Evolutionary conservation across 53 echinoderm and acorn worm genomes (phyloP).

Genomic region (Echinarachnius parma): DNA sequence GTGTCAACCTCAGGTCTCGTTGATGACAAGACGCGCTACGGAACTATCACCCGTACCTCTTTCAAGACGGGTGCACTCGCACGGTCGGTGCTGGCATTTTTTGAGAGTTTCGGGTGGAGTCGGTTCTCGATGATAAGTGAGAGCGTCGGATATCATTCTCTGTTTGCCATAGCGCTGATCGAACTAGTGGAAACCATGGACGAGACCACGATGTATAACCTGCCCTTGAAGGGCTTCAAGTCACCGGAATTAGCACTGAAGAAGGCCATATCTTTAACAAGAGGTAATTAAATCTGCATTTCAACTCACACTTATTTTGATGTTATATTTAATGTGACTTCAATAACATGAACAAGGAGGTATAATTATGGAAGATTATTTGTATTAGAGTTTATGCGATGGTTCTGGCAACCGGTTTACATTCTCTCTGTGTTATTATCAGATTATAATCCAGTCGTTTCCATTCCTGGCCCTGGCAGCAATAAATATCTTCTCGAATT

Average conservation of each 20-base stretch:
- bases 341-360: no score
- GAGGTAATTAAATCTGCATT: slow-evolving; percentile 10
- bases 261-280: neutral
- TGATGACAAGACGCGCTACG: slow-evolving; percentile 28
- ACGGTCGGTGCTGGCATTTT: neutral
- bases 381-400: no score
- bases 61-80: slow-evolving; percentile 38
- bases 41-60: slow-evolving; percentile 50
- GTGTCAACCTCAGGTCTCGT: slow-evolving; percentile 36
- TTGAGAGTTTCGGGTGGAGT: slow-evolving; percentile 17
- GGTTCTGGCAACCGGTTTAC: no score
- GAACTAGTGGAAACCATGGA: neutral
- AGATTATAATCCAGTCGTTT: no score
- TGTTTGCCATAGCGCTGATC: neutral
- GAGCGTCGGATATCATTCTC: neutral
- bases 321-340: no score
- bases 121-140: slow-evolving; percentile 18
- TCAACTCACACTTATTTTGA: no score
- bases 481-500: no score
- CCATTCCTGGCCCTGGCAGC: no score
- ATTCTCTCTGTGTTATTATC: no score
- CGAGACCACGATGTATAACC: neutral
- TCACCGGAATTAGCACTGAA: neutral
- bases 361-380: no score
- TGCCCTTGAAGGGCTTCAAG: neutral